These are phyloP conservation scores for Chelonoidis abingdonii DNA, from an alignment of 2,113 vertebrate genomes.

Conservation along the genomic window DNA sequence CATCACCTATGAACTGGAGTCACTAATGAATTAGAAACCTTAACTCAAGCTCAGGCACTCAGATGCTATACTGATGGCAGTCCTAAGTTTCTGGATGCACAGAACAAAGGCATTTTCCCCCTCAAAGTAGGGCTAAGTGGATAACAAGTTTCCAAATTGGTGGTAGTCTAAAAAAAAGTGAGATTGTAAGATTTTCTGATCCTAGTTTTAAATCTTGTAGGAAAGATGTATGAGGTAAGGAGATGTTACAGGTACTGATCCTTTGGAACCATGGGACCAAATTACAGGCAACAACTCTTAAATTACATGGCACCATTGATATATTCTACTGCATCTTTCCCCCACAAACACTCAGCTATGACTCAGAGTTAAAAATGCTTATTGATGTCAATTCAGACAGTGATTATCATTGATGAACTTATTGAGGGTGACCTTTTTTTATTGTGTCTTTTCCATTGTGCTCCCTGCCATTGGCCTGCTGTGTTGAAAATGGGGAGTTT, in stretches of 20 bases:
- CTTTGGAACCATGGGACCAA: neutral
- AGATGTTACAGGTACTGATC: neutral
- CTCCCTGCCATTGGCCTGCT: too few relatives aligned
- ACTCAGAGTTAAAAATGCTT: too few relatives aligned
- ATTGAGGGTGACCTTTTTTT: too few relatives aligned
- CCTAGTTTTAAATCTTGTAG: neutral
- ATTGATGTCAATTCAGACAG: too few relatives aligned
- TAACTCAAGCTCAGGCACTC: neutral
- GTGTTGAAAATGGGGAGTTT: too few relatives aligned
- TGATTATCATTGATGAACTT: too few relatives aligned
- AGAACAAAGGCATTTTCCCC: neutral
- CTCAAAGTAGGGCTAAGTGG: neutral
- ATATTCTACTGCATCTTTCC: too few relatives aligned
- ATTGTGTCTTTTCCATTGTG: too few relatives aligned
- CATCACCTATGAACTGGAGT: neutral
- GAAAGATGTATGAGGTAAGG: neutral
- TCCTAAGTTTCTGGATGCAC: neutral
- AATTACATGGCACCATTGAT: too few relatives aligned
- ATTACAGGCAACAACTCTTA: accelerated
- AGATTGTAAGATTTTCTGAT: neutral
- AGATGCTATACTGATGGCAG: neutral
- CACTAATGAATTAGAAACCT: neutral
- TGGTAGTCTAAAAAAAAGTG: neutral
- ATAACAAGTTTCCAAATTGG: neutral
- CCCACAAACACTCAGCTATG: too few relatives aligned